Percentiles rank a stretch among this genome's conserved stretches.
These are phyloP conservation scores for Corythornis leucogaster DNA, from an alignment of 2,797 vertebrate species.

Conservation along the genomic window DNA sequence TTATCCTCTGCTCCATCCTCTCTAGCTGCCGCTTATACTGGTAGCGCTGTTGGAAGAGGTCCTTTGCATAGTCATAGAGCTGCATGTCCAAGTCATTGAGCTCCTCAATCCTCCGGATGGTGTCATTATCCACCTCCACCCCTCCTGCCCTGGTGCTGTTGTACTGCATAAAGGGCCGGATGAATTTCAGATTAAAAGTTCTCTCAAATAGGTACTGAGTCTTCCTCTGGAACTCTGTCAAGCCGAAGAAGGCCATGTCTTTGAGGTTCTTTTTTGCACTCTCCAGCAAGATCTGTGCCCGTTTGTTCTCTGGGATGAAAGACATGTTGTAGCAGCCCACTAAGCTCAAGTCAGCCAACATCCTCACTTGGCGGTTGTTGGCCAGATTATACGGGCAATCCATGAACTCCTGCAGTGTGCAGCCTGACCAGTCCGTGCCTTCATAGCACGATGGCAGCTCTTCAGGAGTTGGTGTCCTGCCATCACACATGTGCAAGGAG, in stretches of 20 bases:
- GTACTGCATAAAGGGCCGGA: slow-evolving; percentile 98
- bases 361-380: slow-evolving; percentile 95
- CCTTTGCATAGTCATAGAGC: slow-evolving; percentile 96
- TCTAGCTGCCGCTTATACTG: slow-evolving; percentile 95
- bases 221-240: slow-evolving; percentile 98
- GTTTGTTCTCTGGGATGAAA: slow-evolving; percentile 93
- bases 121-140: slow-evolving; percentile 92
- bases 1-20: slow-evolving; percentile 91
- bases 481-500: slow-evolving; percentile 97
- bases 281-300: slow-evolving; percentile 94
- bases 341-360: slow-evolving; percentile 95
- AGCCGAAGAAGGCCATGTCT: slow-evolving; percentile 98
- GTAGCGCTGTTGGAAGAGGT: slow-evolving; percentile 98
- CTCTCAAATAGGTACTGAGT: slow-evolving; percentile 98
- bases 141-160: slow-evolving; percentile 96
- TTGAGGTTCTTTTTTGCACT: slow-evolving; percentile 98
- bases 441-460: slow-evolving; percentile 97
- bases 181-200: slow-evolving; percentile 96
- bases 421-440: slow-evolving; percentile 96
- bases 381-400: slow-evolving; percentile 97
- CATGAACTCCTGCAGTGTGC: slow-evolving; percentile 98
- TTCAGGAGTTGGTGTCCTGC: slow-evolving; percentile 93
- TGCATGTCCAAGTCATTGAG: slow-evolving; percentile 97
- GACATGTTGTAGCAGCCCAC: slow-evolving; percentile 99
- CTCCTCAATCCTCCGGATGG: slow-evolving; percentile 94